Base-by-base conservation (phyloP, 2,888 invertebrate genomes). In the Automeris io region DNA sequence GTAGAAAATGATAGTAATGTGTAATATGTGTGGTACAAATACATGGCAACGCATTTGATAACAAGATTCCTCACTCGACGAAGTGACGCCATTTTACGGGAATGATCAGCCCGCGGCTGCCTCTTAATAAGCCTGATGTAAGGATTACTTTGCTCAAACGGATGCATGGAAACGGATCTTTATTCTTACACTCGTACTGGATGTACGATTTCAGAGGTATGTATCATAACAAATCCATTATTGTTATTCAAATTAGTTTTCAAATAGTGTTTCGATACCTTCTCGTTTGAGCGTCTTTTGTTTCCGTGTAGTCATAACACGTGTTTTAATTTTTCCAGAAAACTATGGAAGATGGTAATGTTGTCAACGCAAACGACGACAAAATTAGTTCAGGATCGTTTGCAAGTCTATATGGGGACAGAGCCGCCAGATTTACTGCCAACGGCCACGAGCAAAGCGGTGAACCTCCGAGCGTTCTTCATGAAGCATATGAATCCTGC, bases 61-160 rank as follows among this genome's bases (percentile, higher is more conserved):
- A 70, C 69, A 76, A 75, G 70, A 76, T 79, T 81, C 75, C 74
- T 83, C 82, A 71, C 78, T 72, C 71, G 67, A 77, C 73, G 73
- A 73, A 86, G 86, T 87, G 87, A 87, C 87, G 87, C 87, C 87
- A 87, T 87, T 87, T 87, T 87, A 87, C 86, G 86, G 86, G 86
- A 85, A 86, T 87, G 87, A 86, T 76, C 86, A 85, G 87, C 82
- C 81, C 75, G 85, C 80, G 79, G 85, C 82, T 80, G 87, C 79
- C 72, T 79, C 77, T 67, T 64, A 77, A 61, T 78, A 74, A 78
- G 76, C 81, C 81, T 70, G 76, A 83, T 85, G 85, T 85, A 78
- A 85, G 81, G 79, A 78, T 74, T 66, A 64, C 68, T 72, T 57
- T 75, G 59, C 55, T 63, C 61, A 73, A 79, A 82, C 85, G 80